Evolutionary conservation across 2,797 vertebrate species (phyloP).

Genomic region (Urosaurus nigricauda): DNA sequence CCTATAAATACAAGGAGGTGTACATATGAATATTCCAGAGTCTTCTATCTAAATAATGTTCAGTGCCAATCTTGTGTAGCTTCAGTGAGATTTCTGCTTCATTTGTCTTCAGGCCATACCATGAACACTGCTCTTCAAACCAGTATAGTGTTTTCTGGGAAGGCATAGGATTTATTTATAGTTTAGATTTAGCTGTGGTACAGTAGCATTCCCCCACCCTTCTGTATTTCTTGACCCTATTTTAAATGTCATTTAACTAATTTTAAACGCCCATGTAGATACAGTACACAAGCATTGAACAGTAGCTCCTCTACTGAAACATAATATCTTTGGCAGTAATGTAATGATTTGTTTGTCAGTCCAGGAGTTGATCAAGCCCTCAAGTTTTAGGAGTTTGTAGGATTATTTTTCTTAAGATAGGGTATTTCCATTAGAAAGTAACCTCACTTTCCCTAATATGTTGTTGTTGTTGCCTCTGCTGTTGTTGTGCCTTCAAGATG

Average conservation of each 20-base stretch:
- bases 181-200: constrained; percentile 14
- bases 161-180: constrained; percentile 18
- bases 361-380: not conserved
- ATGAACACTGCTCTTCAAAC: not conserved
- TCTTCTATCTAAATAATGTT: not conserved
- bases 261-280: constrained; percentile 44
- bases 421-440: not conserved
- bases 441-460: not conserved
- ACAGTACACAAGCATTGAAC: not conserved
- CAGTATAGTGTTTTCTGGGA: not conserved
- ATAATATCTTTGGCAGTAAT: not conserved
- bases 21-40: not conserved
- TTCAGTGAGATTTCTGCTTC: not conserved
- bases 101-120: not conserved
- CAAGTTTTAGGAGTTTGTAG: not conserved
- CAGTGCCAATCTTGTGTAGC: not conserved
- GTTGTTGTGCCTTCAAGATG: too few species aligned
- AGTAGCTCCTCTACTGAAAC: not conserved
- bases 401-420: not conserved
- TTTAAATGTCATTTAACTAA: constrained; percentile 16
- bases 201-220: constrained; percentile 20
- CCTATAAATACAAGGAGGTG: not conserved
- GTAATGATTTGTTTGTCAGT: not conserved
- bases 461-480: too few species aligned
- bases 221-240: constrained; percentile 17